Evolutionary conservation across 2,113 vertebrate species (phyloP).

Genomic region (Tichodroma muraria): DNA sequence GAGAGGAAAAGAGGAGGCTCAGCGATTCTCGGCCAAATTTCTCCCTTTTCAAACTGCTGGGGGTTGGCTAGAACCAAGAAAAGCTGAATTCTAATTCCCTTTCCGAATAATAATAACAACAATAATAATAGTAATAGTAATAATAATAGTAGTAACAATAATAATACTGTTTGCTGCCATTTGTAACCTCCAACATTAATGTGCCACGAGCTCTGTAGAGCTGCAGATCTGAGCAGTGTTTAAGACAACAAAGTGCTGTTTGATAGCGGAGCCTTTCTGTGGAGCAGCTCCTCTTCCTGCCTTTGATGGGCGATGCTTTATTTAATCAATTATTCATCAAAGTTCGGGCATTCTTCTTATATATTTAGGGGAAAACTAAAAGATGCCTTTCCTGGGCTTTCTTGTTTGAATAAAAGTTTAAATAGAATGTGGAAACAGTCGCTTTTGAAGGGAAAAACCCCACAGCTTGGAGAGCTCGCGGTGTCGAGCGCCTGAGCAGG

Average conservation of each 20-base stretch:
- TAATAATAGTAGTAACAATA: not conserved
- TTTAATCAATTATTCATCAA: slow-evolving; percentile 99
- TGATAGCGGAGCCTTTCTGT: slow-evolving; percentile 86
- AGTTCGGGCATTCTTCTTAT: slow-evolving; percentile 85
- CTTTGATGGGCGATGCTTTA: slow-evolving; percentile 90
- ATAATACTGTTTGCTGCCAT: not conserved
- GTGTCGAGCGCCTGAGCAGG: not conserved
- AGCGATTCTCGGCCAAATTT: slow-evolving; percentile 75
- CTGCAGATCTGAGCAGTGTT: slow-evolving; percentile 78
- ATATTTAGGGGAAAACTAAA: slow-evolving; percentile 91
- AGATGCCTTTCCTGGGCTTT: slow-evolving; percentile 77
- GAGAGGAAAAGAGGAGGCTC: slow-evolving; percentile 76
- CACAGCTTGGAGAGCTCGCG: slow-evolving; percentile 27
- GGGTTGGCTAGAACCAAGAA: slow-evolving; percentile 72
- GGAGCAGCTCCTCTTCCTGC: slow-evolving; percentile 89
- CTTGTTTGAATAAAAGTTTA: slow-evolving; percentile 78
- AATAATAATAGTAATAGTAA: not conserved
- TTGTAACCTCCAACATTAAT: slow-evolving; percentile 68
- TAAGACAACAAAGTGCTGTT: slow-evolving; percentile 98
- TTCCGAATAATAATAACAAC: not conserved
- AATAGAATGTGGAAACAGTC: slow-evolving; percentile 64
- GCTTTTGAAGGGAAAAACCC: slow-evolving; percentile 35
- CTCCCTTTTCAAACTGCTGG: slow-evolving; percentile 70
- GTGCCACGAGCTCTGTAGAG: slow-evolving; percentile 63
- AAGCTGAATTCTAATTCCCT: not conserved